Conservation (phyloP, 1,140 invertebrate genomes). For the Nephila pilipes region DNA sequence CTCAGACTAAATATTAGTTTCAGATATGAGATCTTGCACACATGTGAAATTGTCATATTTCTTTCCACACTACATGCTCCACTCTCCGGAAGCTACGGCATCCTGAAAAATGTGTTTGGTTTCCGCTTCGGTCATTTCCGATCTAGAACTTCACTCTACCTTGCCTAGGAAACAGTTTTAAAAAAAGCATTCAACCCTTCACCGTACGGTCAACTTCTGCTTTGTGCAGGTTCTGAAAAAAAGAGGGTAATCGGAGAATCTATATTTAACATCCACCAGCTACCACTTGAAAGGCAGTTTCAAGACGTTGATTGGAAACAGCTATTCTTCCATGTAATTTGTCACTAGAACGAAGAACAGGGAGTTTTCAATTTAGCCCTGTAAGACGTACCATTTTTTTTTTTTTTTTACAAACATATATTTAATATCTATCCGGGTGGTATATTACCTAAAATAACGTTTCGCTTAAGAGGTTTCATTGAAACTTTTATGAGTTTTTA, state of each 20-base stretch:
- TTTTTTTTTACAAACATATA: no score
- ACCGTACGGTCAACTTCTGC: background rate
- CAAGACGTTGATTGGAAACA: background rate
- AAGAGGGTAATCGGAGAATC: background rate
- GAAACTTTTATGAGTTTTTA: no score
- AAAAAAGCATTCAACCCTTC: background rate
- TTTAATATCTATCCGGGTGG: no score
- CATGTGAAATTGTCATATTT: background rate
- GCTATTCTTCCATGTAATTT: background rate
- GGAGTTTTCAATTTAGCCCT: no score
- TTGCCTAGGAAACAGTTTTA: background rate
- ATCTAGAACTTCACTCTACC: constrained; percentile 7
- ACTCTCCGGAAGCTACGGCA: constrained; percentile 21
- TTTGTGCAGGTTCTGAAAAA: background rate
- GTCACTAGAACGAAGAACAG: no score
- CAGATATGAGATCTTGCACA: background rate
- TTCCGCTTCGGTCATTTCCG: constrained; percentile 51
- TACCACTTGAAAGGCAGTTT: background rate
- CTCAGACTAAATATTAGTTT: background rate
- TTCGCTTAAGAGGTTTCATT: no score
- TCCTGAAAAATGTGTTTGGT: background rate
- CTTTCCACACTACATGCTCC: background rate
- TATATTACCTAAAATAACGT: no score
- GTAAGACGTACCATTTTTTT: no score
- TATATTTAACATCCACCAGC: background rate